Percentiles rank a stretch among this genome's conserved stretches.
phyloP scores from a whole-genome alignment of 2,113 vertebrate genomes.

The Strigops habroptila region DNA sequence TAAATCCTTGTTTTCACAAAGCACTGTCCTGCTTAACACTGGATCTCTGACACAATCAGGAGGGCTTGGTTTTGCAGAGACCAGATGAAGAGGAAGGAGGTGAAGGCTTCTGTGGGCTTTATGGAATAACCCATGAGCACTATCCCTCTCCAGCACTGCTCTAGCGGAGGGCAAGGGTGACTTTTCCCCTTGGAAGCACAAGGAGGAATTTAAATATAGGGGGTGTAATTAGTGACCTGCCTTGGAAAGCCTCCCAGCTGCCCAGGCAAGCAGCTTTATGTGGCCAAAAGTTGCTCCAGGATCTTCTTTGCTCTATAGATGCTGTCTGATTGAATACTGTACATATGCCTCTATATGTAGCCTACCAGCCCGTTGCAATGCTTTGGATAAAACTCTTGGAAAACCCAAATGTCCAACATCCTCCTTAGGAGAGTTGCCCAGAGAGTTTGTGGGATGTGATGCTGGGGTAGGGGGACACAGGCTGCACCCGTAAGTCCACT shows the following conservation, averaged over 20 bases:
- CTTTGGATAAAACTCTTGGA: neutral
- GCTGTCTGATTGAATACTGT: neutral
- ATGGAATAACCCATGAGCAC: neutral
- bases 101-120: neutral
- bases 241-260: neutral
- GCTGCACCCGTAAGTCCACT: neutral
- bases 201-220: neutral
- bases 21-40: neutral
- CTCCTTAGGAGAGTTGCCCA: neutral
- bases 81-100: neutral
- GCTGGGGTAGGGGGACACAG: neutral
- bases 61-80: neutral
- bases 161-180: neutral
- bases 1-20: neutral
- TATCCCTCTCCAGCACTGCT: neutral
- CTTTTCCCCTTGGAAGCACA: neutral
- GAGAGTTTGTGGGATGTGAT: neutral
- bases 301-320: neutral
- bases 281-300: neutral
- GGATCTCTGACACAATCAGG: neutral
- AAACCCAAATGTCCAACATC: neutral
- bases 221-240: neutral
- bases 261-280: neutral
- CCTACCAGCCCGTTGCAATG: neutral
- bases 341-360: neutral